phyloP scores from a whole-genome alignment of 1,140 invertebrate genomes.

The Neodiprion fabricii region DNA sequence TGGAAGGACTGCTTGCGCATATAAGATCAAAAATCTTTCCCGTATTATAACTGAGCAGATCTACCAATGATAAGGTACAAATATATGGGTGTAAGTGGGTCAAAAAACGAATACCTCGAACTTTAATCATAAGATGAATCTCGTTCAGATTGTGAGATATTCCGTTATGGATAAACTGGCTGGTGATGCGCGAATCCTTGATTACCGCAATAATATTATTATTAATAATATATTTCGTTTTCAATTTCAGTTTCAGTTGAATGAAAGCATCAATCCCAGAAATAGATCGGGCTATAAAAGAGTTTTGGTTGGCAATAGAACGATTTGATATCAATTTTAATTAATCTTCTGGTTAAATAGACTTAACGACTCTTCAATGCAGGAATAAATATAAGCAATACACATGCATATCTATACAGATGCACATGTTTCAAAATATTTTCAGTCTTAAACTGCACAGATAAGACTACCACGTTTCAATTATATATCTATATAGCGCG shows the following conservation, averaged over 20 bases:
- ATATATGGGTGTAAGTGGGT: constrained; percentile 34
- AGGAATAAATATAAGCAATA: constrained; percentile 1
- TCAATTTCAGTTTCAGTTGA: not conserved
- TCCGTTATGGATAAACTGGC: not conserved
- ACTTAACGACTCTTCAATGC: not conserved
- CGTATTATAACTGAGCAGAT: constrained; percentile 9
- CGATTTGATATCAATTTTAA: not conserved
- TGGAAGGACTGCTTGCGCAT: not conserved
- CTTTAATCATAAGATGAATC: constrained; percentile 13
- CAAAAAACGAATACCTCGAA: constrained; percentile 29
- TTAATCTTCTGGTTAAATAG: not conserved
- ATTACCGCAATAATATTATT: not conserved
- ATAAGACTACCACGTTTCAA: not conserved
- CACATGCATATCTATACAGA: not conserved
- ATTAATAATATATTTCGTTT: not conserved
- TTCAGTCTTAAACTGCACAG: constrained; percentile 2
- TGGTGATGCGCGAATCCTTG: not conserved
- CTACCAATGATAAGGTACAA: constrained; percentile 21
- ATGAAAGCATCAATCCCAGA: not conserved
- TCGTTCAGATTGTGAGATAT: constrained; percentile 28
- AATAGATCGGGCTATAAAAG: not conserved
- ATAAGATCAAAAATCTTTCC: not conserved
- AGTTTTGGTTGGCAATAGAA: too few species aligned
- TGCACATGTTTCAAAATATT: not conserved
- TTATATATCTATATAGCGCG: not conserved